Evolutionary conservation across 1,140 invertebrate species (phyloP), one percentile per base, ranked within the genome.

Genomic region (Habropoda laboriosa): DNA sequence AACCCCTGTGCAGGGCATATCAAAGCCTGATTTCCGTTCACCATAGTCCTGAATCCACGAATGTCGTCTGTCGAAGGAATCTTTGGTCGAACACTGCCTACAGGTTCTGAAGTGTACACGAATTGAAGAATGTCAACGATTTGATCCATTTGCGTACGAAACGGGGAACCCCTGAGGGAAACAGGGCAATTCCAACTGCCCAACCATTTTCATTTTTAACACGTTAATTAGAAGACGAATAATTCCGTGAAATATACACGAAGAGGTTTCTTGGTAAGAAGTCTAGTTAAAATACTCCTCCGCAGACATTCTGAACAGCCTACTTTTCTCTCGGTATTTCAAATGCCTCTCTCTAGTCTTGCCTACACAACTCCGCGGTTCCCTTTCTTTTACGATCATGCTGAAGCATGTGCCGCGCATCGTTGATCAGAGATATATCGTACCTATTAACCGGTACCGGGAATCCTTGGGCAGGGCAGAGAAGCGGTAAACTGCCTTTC

Each of bases 1-100:
- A 94, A 96, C 72, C 94, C 95, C 92, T 96, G 95, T 40, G 94
- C 95, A 67, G 94, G 94, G 89, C 95, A 96, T 55, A 95, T 88
- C 66, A 95, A 86, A 84, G 93, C 93, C 86, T 93, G 90, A 67
- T 91, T 85, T 57, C 89, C 89, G 84, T 85, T 83, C 47, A 91
- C 82, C 57, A 73, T 55, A 58, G 91, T 89, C 89, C 90, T 88
- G 80, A 92, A 93, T 51, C 89, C 87, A 87, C 92, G 92, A 27
- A 87, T 88, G 64, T 93, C 91, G 55, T 92, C 92, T 85, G 93
- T 88, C 7, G 92, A 89, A 40, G 93, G 92, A 80, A 93, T 92
- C 88, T 93, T 93, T 47, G 93, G 93, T 61, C 90, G 90, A 53
- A 92, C 90, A 76, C 92, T 92, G 83, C 92, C 92, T 51, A 93